Percentiles rank a stretch among this genome's conserved stretches.
Conservation (phyloP, 2,113 vertebrate species). For the Xenopus tropicalis region UCB_Xtro_10.0 CM004448.2:112300501-112301000, state of each 20-base stretch:
- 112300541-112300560: conserved; percentile 40
- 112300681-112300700: conserved; percentile 39
- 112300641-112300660: conserved; percentile 44
- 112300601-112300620: conserved; percentile 44
- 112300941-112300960: too few relatives aligned
- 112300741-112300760: conserved; percentile 36
- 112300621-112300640: conserved; percentile 41
- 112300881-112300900: neutral
- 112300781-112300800: neutral
- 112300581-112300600: conserved; percentile 36
- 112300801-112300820: neutral
- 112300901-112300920: neutral
- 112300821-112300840: too few relatives aligned
- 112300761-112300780: conserved; percentile 22
- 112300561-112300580: conserved; percentile 44
- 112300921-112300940: too few relatives aligned
- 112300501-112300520: conserved; percentile 33
- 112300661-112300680: conserved; percentile 43
- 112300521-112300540: conserved; percentile 32
- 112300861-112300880: conserved; percentile 6
- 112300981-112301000: too few relatives aligned
- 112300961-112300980: too few relatives aligned
- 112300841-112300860: neutral
- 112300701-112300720: conserved; percentile 40
- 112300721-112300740: conserved; percentile 43